Evolutionary conservation across 2,888 invertebrate genomes (phyloP), one percentile per base, ranked within the genome.

Genomic region (Stenodera caucasica): DNA sequence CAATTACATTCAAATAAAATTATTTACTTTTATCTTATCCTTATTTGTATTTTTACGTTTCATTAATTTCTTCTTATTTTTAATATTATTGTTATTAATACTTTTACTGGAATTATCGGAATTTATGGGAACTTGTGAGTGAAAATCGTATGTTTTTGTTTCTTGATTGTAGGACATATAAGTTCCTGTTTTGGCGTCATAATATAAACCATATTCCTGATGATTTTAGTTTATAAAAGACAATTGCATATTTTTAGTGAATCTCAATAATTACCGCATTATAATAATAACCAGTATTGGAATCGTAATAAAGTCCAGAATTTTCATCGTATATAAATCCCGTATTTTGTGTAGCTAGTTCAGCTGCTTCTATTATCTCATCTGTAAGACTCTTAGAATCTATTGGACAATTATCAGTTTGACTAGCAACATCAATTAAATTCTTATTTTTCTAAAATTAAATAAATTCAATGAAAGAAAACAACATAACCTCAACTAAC

Each of bases 281-380:
- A 77, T 94, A 95, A 81, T 95, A 95, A 81, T 93, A 95, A 64
- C 94, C 94, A 68, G 92, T 90, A 73, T 88, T 90, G 70, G 90
- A 91, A 80, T 95, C 93, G 79, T 94, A 94, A 80, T 94, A 95
- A 81, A 94, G 85, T 67, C 94, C 94, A 23, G 91, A 91, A 2
- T 90, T 90, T 74, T 91, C 89, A 67, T 95, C 94, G 80, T 91
- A 94, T 29, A 93, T 90, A 84, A 94, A 93, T 15, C 91, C 91
- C 51, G 86, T 86, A 68, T 90, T 84, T 70, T 88, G 86, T 75
- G 90, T 79, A 4, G 90, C 91, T 76, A 84, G 85, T 77, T 91
- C 89, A 0, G 92, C 92, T 2, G 86, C 90, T 77, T 90, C 85
- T 52, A 87, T 89, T 53, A 93, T 91, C 80, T 92, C 90, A 40